Evolutionary conservation across 2,113 vertebrate species (phyloP), one percentile per base, ranked within the genome.

Genomic region (Theristicus caerulescens): DNA sequence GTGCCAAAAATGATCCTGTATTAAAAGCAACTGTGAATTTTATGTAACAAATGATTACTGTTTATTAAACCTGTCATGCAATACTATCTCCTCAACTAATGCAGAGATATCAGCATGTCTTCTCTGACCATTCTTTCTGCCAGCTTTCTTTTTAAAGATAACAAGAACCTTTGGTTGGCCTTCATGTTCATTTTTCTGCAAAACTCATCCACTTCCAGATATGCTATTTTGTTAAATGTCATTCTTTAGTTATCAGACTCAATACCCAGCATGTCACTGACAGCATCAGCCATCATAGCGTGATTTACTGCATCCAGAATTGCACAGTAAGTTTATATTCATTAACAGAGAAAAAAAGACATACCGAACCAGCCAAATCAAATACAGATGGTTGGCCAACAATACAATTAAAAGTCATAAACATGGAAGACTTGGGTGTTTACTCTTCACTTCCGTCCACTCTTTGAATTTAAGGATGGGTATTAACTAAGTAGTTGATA

Each of bases 151-250:
- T 91, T 82, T 52, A 71, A 92, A 90, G 66, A 88, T 66, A 73
- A 83, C 71, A 86, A 82, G 62, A 58, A 88, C 66, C n/a, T 85
- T 92, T 19, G 3, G 15, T 36, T 96, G 58, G 51, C 44, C 65
- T 88, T 97, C 62, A 38, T 86, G 66, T 85, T 96, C 8, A 65
- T 92, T 96, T 96, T 95, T 80, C 78, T 94, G 22, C 40, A 91
- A 88, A 94, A 72, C 6, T 4, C 52, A 83, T 82, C 38, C 40
- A 32, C 52, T 73, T 90, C 54, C 78, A 93, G 80, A 82, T 62
- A 80, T 13, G 24, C 14, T 79, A 29, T 42, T 90, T 69, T 15
- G 15, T 74, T 90, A 88, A 96, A 96, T 93, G 84, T 92, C 84
- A 90, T 77, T 86, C 82, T 59, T 91, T 49, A 67, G 69, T 90